Evolutionary conservation across 1,140 invertebrate species (phyloP), one percentile per base, ranked within the genome.

Genomic region (Drosophila suzukii): DNA sequence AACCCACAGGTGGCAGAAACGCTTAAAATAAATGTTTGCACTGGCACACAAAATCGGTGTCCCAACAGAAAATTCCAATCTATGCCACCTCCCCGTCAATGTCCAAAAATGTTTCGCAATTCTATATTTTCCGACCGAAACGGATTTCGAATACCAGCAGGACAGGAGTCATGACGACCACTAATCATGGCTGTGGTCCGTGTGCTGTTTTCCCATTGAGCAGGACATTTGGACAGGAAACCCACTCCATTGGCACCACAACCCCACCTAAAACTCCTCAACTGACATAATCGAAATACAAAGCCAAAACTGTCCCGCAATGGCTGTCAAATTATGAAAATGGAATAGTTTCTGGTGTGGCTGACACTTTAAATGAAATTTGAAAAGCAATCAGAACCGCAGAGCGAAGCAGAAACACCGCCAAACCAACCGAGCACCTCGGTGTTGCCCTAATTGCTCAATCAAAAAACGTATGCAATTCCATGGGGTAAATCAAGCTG

Each of bases 391-490:
- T 71, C 65, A 74, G 65, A 46, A 68, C 60, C 63, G 17, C 49
- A 63, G n/a, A 2, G 12, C 15, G 20, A 20, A 20, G 20, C 17
- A 11, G n/a, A 6, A 6, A 32, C 15, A 8, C 34, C 51, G 20
- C 4, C 30, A 24, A 3, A 15, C 6, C 13, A n/a, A 44, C 13
- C 15, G 7, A 20, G 32, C n/a, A 15, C 12, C 13, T 20, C 13
- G 24, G 44, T 36, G 56, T 71, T 65, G 70, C 53, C 82, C 79
- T 86, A 86, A 86, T 86, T 86, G 83, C 83, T 88, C 83, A 86
- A 86, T 86, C 83, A 86, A 79, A 86, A 75, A 86, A 63, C 84
- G 84, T 88, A 83, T 86, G 84, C 83, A 83, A 88, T 83, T 83
- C 83, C 83, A 72, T 76, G 83, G 82, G 82, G 70, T 72, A 71